phyloP scores from a whole-genome alignment of 2,888 invertebrate species.

The Tolmerus cingulatus region DNA sequence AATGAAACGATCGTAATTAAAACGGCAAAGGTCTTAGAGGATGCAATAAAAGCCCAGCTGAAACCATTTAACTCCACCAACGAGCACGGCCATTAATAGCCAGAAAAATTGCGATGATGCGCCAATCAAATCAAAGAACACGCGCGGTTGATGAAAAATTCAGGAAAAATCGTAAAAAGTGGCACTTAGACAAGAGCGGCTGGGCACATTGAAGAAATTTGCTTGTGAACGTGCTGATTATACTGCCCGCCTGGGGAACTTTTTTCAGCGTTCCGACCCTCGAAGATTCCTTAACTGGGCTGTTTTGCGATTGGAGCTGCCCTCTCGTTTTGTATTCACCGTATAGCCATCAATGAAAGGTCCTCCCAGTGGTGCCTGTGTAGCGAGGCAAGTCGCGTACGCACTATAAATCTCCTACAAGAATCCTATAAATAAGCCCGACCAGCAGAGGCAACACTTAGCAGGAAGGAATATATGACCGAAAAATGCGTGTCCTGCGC shows the following conservation, averaged over 20 bases:
- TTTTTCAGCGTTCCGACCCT: background rate
- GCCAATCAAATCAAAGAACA: background rate
- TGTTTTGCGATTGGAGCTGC: background rate
- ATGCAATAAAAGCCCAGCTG: background rate
- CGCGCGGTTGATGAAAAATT: background rate
- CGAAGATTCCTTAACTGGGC: background rate
- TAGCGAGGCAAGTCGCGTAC: conserved; percentile 36
- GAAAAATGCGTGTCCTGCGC: background rate
- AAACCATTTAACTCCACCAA: background rate
- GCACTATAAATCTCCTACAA: conserved; percentile 39
- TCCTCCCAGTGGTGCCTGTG: background rate
- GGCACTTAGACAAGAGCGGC: background rate
- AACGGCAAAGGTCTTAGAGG: background rate
- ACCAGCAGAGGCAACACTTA: background rate
- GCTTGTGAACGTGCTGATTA: background rate
- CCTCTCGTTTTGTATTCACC: conserved; percentile 6
- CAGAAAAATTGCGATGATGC: background rate
- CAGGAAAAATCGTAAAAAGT: background rate
- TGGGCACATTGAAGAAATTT: background rate
- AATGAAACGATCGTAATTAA: background rate
- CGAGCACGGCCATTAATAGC: background rate
- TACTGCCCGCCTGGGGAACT: background rate
- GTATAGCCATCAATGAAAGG: background rate
- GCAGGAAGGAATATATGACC: background rate
- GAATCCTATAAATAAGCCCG: conserved; percentile 29